Base-by-base conservation (phyloP, 2,888 invertebrate genomes). In the Nowickia ferox region DNA sequence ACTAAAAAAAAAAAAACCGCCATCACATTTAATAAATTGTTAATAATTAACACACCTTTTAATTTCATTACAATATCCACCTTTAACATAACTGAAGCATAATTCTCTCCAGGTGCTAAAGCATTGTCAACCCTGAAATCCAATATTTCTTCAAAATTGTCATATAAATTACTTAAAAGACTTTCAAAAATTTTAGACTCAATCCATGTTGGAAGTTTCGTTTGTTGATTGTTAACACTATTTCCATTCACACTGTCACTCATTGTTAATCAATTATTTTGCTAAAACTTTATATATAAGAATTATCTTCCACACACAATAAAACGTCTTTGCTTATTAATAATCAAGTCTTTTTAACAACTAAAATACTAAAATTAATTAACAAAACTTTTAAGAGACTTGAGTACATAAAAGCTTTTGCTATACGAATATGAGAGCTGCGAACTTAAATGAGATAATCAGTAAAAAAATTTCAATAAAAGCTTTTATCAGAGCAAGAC, bases 31-130 rank as follows among this genome's bases (percentile, higher is more conserved):
- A 11, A 55, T 6, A 55, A 55, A 55, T 17, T n/a, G 2, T n/a
- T 19, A 13, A 11, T 6, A 51, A 44, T 75, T 30, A 30, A 6
- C 30, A 30, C 76, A 92, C 91, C 89, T 87, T 89, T 87, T 15
- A 91, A 75, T 77, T 88, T 87, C 51, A 91, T 76, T 38, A 84
- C 78, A 38, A 92, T 88, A 22, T 72, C 69, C 2, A 90, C 87
- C 51, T 92, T 89, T 46, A 90, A 81, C 84, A 92, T 90, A 69
- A 88, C 84, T 3, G 92, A 90, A 19, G 88, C 78, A 84, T 89
- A 92, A 48, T 92, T 92, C 86, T 92, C 92, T 5, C 91, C 92
- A 1, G 88, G 86, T 9, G 86, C 88, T 46, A 89, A 89, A 5
- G 91, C 91, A 2, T 89, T 82, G 0, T 71, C 82, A 2, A 87